These are phyloP conservation scores for Erebia ligea DNA, from an alignment of 2,888 invertebrate genomes.

Conservation along the genomic window DNA sequence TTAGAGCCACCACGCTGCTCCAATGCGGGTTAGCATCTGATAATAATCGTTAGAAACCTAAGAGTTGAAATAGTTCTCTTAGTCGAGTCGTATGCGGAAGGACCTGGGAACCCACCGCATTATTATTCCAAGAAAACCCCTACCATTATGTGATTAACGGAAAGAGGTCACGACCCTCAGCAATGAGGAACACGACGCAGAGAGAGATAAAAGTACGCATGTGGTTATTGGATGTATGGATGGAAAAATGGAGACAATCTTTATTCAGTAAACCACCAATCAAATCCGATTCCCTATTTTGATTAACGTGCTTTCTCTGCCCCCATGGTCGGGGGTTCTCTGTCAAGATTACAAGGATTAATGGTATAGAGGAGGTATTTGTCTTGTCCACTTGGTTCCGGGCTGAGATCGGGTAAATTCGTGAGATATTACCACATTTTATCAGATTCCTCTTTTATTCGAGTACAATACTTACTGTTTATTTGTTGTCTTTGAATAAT, in stretches of 20 bases:
- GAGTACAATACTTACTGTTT: background rate
- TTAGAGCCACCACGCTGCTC: no score
- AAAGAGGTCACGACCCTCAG: no score
- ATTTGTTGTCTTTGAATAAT: background rate
- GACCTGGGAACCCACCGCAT: no score
- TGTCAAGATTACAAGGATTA: conserved; percentile 76
- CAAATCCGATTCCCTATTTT: conserved; percentile 43
- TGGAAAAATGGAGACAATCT: background rate
- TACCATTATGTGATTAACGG: no score
- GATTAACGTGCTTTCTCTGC: conserved; percentile 44
- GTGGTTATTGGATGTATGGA: no score
- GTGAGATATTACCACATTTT: conserved; percentile 30
- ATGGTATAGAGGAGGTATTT: conserved; percentile 65
- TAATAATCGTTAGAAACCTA: no score
- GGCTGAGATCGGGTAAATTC: conserved; percentile 33
- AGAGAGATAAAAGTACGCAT: no score
- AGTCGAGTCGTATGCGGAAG: no score
- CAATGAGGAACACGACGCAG: no score
- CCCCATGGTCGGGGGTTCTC: conserved; percentile 57
- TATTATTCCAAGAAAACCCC: no score
- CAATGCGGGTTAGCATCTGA: no score
- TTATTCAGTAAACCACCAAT: conserved; percentile 7
- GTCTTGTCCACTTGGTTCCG: conserved; percentile 63
- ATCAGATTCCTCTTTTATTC: conserved; percentile 9
- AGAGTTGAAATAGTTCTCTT: no score